These are phyloP conservation scores for Ecliptopera silaceata DNA, from an alignment of 2,888 invertebrate genomes.

Conservation along the genomic window DNA sequence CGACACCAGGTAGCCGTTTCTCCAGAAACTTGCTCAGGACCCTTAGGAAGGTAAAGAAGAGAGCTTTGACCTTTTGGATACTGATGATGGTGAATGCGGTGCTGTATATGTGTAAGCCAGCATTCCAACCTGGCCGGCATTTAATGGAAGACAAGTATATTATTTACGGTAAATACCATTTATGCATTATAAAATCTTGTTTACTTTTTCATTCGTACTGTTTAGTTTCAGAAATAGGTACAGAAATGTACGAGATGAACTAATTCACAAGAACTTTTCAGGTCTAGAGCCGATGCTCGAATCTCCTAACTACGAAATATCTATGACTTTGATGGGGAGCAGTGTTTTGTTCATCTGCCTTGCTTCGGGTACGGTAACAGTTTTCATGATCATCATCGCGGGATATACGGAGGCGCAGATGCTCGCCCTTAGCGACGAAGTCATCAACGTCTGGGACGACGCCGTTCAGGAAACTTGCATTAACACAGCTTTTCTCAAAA, in stretches of 20 bases:
- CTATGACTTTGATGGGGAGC: constrained; percentile 33
- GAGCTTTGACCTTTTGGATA: constrained; percentile 51
- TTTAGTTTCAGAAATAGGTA: too few relatives aligned
- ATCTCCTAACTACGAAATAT: constrained; percentile 59
- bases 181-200: too few relatives aligned
- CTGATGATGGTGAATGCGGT: constrained; percentile 46
- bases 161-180: constrained; percentile 43
- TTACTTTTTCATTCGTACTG: too few relatives aligned
- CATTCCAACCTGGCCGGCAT: constrained; percentile 53
- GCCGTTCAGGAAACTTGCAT: constrained; percentile 34
- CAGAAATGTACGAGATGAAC: too few relatives aligned
- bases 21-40: constrained; percentile 42
- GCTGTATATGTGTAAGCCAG: constrained; percentile 43
- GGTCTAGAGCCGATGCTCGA: constrained; percentile 59
- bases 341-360: constrained; percentile 45
- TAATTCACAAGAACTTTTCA: constrained; percentile 25
- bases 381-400: constrained; percentile 48
- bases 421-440: constrained; percentile 53
- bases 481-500: neutral
- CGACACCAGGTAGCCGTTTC: constrained; percentile 43
- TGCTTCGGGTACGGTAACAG: constrained; percentile 47
- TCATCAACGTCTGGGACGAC: constrained; percentile 50
- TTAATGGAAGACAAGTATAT: constrained; percentile 47
- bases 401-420: constrained; percentile 63
- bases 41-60: constrained; percentile 49